Evolutionary conservation across 1,140 invertebrate species (phyloP).

Genomic region (Calliphora vicina): DNA sequence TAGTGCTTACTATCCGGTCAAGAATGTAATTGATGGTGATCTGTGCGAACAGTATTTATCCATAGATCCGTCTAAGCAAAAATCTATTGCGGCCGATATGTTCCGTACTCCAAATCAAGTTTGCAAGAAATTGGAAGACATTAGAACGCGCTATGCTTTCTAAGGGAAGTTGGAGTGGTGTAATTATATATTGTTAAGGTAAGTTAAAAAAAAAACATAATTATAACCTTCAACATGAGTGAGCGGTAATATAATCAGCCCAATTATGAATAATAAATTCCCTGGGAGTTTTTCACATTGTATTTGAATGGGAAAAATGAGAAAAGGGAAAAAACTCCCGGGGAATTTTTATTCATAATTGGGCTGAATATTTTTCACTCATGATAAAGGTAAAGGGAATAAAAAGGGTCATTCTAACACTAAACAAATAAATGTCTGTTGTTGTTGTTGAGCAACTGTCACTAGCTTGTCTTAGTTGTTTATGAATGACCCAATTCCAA

Average conservation of each 20-base stretch:
- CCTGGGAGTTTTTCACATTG: too few relatives aligned
- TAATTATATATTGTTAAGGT: background rate
- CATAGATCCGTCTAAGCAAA: constrained; percentile 92
- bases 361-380: background rate
- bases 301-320: too few relatives aligned
- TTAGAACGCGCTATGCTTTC: constrained; percentile 93
- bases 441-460: too few relatives aligned
- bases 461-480: too few relatives aligned
- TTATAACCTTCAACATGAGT: too few relatives aligned
- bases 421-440: too few relatives aligned
- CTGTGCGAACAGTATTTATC: constrained; percentile 99
- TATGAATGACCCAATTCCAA: too few relatives aligned
- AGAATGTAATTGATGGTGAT: constrained; percentile 98
- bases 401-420: too few relatives aligned
- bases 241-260: background rate
- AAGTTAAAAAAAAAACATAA: background rate
- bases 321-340: too few relatives aligned
- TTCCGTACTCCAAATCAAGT: constrained; percentile 96
- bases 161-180: constrained; percentile 65
- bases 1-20: constrained; percentile 98
- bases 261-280: too few relatives aligned
- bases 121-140: constrained; percentile 94
- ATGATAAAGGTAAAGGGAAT: too few relatives aligned
- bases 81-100: constrained; percentile 92
- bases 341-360: too few relatives aligned